Conservation (phyloP, 2,797 vertebrate genomes). For the Calcarius lapponicus region DNA sequence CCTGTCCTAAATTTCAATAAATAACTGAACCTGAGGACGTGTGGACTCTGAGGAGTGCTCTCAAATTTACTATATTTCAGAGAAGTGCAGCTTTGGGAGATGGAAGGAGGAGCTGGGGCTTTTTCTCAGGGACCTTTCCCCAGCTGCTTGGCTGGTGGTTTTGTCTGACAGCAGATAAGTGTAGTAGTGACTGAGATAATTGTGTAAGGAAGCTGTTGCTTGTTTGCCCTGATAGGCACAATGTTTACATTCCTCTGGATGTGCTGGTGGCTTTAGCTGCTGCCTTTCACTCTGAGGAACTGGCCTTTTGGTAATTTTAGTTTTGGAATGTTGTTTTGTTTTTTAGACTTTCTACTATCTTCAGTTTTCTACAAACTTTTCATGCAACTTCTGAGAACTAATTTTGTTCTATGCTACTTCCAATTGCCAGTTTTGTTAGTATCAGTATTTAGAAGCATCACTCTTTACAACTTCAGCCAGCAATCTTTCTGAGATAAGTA, state of each 20-base stretch:
- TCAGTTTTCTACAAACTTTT: not conserved
- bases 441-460: not conserved
- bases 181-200: not conserved
- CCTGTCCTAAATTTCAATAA: not conserved
- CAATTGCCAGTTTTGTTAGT: not conserved
- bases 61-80: not conserved
- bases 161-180: not conserved
- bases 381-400: not conserved
- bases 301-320: not conserved
- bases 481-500: not conserved
- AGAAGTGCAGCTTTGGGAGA: not conserved
- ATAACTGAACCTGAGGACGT: accelerated
- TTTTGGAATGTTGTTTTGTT: not conserved
- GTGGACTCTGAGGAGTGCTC: not conserved
- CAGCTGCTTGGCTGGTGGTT: not conserved
- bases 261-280: not conserved
- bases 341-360: not conserved
- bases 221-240: not conserved
- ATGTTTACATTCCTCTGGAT: not conserved
- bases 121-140: not conserved
- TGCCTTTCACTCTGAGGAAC: not conserved
- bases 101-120: not conserved
- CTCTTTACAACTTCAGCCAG: not conserved
- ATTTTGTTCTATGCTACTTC: not conserved
- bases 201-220: not conserved